phyloP scores from a whole-genome alignment of 2,888 invertebrate species.

The Nowickia ferox region DNA sequence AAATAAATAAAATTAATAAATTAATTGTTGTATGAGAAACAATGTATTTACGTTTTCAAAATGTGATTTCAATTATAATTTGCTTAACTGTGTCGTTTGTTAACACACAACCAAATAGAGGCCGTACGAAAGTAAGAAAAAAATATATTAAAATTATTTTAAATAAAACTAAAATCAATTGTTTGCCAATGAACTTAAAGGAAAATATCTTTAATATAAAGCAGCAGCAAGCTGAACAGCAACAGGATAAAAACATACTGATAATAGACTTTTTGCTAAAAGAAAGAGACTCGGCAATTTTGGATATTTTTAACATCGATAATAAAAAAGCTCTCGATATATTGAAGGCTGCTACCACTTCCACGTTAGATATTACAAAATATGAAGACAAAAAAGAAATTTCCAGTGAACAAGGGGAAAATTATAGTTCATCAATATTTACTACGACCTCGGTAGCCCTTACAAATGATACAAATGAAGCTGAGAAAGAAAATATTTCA shows the following conservation, averaged over 20 bases:
- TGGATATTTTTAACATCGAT: neutral
- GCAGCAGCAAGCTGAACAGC: neutral
- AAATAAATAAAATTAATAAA: neutral
- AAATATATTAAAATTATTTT: neutral
- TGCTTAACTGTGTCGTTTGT: constrained; percentile 6
- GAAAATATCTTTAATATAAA: neutral
- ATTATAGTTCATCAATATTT: neutral
- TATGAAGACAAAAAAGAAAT: neutral
- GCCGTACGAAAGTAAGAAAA: neutral
- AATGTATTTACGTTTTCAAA: constrained; percentile 18
- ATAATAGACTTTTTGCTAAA: neutral
- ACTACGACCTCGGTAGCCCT: neutral
- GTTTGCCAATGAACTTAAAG: neutral
- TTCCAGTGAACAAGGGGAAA: too few species aligned
- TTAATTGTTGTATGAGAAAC: neutral
- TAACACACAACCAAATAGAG: neutral
- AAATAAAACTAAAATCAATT: neutral
- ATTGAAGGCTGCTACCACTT: neutral
- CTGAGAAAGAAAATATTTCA: neutral
- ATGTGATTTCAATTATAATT: neutral
- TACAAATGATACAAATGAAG: neutral
- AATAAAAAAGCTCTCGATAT: neutral
- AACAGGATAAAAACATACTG: neutral
- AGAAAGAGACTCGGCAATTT: neutral
- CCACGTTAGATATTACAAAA: neutral